A percentile compares a stretch with the other conserved stretches of the same genome.
phyloP scores from a whole-genome alignment of 2,113 vertebrate species.

The Crotalus horridus region DNA sequence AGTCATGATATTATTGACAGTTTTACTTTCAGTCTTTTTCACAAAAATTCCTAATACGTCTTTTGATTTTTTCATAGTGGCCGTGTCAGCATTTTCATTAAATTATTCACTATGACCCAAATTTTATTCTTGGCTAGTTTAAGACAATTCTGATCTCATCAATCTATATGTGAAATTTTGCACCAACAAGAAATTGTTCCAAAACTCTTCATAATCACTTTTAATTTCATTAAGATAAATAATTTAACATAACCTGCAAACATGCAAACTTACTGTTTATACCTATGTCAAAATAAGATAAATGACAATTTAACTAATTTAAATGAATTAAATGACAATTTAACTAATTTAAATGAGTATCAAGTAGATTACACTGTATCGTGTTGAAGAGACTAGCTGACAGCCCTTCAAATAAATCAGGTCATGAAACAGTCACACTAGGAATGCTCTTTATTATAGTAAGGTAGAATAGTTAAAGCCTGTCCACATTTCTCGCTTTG shows the following conservation, averaged over 20 bases:
- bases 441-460: not conserved
- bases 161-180: not conserved
- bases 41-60: not conserved
- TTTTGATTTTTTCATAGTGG: not conserved
- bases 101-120: not conserved
- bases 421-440: not conserved
- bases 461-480: not conserved
- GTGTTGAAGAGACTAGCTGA: not conserved
- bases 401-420: not conserved
- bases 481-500: not conserved
- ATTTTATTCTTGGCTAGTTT: not conserved
- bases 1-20: not conserved
- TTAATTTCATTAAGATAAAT: not conserved
- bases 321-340: not conserved
- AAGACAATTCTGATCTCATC: not conserved
- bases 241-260: not conserved
- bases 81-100: not conserved
- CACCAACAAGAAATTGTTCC: not conserved
- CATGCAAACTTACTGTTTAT: not conserved
- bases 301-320: not conserved
- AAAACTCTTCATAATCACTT: not conserved
- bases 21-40: not conserved
- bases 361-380: not conserved
- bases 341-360: not conserved
- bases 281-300: not conserved